phyloP scores from a whole-genome alignment of 2,113 vertebrate species.

The Butorides virescens region DNA sequence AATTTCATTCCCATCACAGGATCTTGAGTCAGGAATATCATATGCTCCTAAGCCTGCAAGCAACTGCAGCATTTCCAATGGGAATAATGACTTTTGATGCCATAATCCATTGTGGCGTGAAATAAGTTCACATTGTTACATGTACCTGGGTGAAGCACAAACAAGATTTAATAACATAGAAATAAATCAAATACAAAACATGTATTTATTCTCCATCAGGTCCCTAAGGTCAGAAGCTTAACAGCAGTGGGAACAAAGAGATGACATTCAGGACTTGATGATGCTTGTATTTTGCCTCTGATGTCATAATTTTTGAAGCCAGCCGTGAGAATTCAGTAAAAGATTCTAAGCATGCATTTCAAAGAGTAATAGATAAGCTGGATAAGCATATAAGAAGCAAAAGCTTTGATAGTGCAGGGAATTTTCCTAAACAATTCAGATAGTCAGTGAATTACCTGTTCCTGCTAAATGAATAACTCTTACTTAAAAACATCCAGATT shows the following conservation, averaged over 20 bases:
- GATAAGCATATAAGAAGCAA: not conserved
- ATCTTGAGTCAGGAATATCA: not conserved
- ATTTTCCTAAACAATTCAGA: not conserved
- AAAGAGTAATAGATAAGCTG: not conserved
- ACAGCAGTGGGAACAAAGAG: not conserved
- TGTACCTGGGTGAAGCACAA: not conserved
- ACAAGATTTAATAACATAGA: not conserved
- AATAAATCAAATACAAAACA: not conserved
- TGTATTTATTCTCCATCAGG: not conserved
- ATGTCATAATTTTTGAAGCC: not conserved
- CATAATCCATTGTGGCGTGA: slow-evolving; percentile 23
- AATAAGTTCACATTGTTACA: slow-evolving; percentile 1
- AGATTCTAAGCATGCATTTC: not conserved
- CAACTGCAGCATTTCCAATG: not conserved
- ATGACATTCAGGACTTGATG: not conserved
- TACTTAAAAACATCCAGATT: not conserved
- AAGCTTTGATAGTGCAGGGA: not conserved
- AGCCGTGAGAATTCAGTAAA: not conserved
- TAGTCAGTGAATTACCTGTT: not conserved
- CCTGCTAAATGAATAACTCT: not conserved
- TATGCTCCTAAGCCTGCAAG: not conserved
- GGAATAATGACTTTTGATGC: not conserved
- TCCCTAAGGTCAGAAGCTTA: not conserved
- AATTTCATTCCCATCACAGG: slow-evolving; percentile 30
- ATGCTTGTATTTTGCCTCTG: not conserved